A percentile compares a stretch with the other conserved stretches of the same genome.
Evolutionary conservation across 2,797 vertebrate species (phyloP).

Genomic region (Amniataba percoides): DNA sequence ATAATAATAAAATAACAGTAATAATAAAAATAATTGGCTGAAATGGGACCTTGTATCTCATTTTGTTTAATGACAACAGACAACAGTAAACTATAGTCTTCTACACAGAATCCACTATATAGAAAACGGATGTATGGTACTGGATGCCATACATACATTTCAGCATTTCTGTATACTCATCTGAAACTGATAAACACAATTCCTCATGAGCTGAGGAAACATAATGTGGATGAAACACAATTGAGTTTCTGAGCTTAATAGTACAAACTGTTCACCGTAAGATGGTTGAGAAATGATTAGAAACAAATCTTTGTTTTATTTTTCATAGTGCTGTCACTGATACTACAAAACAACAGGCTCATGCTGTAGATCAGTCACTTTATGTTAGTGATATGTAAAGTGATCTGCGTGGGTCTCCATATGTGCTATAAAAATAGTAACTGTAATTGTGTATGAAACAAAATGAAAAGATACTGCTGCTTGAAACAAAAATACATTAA

Average conservation of each 20-base stretch:
- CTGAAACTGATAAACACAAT: conserved; percentile 9
- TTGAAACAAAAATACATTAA: neutral
- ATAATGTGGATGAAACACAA: neutral
- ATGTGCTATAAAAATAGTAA: neutral
- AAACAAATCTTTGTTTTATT: neutral
- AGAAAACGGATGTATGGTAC: neutral
- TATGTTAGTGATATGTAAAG: neutral
- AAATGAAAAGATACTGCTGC: neutral
- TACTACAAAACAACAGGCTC: neutral
- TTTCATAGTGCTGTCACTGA: neutral
- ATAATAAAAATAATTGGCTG: neutral
- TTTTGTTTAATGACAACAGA: neutral
- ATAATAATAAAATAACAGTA: too few species aligned
- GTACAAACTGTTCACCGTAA: neutral
- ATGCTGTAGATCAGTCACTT: neutral
- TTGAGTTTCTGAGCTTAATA: neutral
- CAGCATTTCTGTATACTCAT: neutral
- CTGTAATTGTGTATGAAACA: neutral
- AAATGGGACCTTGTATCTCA: neutral
- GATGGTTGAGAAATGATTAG: too few species aligned
- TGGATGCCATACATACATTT: neutral
- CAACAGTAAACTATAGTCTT: neutral
- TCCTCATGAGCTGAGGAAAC: neutral
- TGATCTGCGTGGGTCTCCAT: neutral
- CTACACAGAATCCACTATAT: neutral